Base-by-base conservation (phyloP, 2,113 vertebrate species). In the Albula glossodonta region DNA sequence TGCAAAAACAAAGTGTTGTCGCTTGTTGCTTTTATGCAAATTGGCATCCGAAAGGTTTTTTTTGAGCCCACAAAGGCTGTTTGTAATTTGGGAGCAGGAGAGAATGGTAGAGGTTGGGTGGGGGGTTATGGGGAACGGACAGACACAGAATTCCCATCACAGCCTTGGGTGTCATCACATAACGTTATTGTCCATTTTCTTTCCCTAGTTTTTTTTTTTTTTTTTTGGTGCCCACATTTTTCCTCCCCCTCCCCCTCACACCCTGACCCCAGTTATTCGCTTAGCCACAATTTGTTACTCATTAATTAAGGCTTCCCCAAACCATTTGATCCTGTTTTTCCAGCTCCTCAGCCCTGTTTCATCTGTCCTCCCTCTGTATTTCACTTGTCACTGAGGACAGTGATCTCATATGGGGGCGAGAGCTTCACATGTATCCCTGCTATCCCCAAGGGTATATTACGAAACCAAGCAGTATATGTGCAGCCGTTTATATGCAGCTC, bases 21-120 rank as follows among this genome's bases (percentile, higher is more conserved):
- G 92, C 94, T 95, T 94, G 93, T 94, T 94, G 94, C 94, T 90
- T 94, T 93, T 91, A 95, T 95, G 94, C 93, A 95, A 96, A 95
- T 94, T 94, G 93, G 93, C 93, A 90, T 92, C 88, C 86, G 89
- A 92, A 92, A 83, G 93, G 95, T 92, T 90, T 87, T 93, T 89
- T 87, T 22, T 87, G 79, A 78, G 70, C 82, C 31, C 90, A 95
- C 94, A 96, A 95, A 95, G 93, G 91, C 90, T 86, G 91, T 91
- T 93, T 95, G 93, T 95, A 92, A 87, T 92, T 41, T 86, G 87
- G 87, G 91, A 74, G 88, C 82, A 25, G 92, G 63, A 92, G 85
- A 92, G 93, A 93, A 93, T 91, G 86, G 88, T 12, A 89, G 89
- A 90, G 93, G 93, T 93, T 93, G 92, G 92, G 91, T 90, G 12